phyloP scores from a whole-genome alignment of 2,888 invertebrate genomes.

The Willowsia nigromaculata region DNA sequence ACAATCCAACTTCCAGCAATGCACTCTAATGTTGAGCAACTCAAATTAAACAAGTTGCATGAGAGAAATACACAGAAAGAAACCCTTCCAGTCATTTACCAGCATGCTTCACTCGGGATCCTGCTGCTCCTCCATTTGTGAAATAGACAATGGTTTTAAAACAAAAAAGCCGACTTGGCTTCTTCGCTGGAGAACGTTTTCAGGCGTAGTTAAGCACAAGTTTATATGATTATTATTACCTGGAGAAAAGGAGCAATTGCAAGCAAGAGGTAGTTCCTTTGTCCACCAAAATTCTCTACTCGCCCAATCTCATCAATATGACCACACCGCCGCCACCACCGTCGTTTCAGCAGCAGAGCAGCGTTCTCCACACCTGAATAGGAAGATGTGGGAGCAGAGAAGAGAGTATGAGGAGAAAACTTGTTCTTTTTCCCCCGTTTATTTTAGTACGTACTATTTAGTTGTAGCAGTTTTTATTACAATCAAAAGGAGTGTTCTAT shows the following conservation, averaged over 20 bases:
- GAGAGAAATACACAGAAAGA: too few relatives aligned
- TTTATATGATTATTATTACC: not conserved
- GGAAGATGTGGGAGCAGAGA: slow-evolving; percentile 18
- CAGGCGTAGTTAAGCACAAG: slow-evolving; percentile 22
- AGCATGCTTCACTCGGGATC: slow-evolving; percentile 16
- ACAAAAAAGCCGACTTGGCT: not conserved
- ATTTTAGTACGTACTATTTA: slow-evolving; percentile 36
- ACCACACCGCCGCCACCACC: not conserved
- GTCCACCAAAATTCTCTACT: slow-evolving; percentile 49
- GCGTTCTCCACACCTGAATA: too few relatives aligned
- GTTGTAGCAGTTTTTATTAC: slow-evolving; percentile 10
- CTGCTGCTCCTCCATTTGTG: not conserved
- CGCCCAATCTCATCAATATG: slow-evolving; percentile 59
- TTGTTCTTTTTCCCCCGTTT: not conserved
- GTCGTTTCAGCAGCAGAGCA: not conserved
- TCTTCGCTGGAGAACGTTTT: slow-evolving; percentile 15
- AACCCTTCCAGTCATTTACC: slow-evolving; percentile 53
- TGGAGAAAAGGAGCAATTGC: slow-evolving; percentile 12
- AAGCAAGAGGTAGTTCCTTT: slow-evolving; percentile 5
- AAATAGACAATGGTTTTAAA: not conserved
- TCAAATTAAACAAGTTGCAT: slow-evolving; percentile 2
- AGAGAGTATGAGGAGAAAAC: slow-evolving; percentile 10
- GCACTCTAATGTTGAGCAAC: not conserved
- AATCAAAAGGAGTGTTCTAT: slow-evolving; percentile 35
- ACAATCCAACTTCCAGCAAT: slow-evolving; percentile 27